Base-by-base conservation (phyloP, 2,797 vertebrate species). In the Loris lydekkerianus region DNA sequence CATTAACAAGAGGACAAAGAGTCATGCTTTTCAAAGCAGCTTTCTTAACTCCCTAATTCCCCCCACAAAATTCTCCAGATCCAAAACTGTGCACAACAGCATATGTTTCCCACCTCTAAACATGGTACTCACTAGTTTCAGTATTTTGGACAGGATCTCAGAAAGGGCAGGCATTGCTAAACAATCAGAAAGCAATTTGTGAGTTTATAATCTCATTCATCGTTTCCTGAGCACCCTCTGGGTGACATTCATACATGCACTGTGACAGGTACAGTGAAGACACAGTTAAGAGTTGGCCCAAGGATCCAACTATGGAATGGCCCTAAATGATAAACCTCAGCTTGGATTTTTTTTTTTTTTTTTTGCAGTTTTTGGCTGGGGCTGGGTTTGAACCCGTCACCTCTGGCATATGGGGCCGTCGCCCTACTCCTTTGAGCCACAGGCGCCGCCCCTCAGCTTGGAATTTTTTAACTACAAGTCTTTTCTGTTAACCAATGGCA, bases 11-110 rank as follows among this genome's bases (percentile, higher is more conserved):
- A 2, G 8, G 21, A 69, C 7, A 93, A 89, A 69, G 7, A 86
- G 58, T 61, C 72, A 78, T 34, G 49, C 7, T 95, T 86, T 77
- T 49, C 77, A 91, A 84, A 91, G 81, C 46, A 78, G 61, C 11
- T 72, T 91, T 73, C 43, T 46, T 21, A 29, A 60, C 43, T 11
- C 29, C 4, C 3, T 31, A n/a, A 46, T 43, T 40, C 18, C 14
- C 14, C 4, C 20, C 20, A 65, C 53, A 63, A 83, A 67, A 2
- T 58, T 90, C 75, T 89, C 60, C n/a, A 23, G 7, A 37, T 81
- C 5, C 46, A 15, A 80, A 92, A 88, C 10, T 23, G 53, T 77
- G 65, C 29, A 61, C 29, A 23, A 49, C 25, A 58, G 63, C n/a
- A 65, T 25, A 65, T 56, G 58, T 63, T 80, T 93, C 29, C 58